A percentile compares a stretch with the other conserved stretches of the same genome.
Conservation (phyloP, 2,888 invertebrate genomes). For the Nomada ferruginata region DNA sequence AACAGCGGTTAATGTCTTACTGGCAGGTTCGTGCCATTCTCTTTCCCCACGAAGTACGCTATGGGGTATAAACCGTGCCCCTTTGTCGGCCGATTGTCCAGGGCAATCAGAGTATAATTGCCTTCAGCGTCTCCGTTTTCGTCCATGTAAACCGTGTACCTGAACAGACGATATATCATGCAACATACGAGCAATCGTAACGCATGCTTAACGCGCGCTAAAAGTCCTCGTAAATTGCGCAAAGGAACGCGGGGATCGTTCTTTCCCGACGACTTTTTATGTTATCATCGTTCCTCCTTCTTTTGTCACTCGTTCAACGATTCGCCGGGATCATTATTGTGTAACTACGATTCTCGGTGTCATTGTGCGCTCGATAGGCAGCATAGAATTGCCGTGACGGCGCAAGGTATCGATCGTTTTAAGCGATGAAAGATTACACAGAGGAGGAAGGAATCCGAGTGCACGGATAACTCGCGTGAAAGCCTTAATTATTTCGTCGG, state of each 20-base stretch:
- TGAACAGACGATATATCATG: constrained; percentile 79
- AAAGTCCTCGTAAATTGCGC: constrained; percentile 42
- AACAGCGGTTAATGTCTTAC: constrained; percentile 86
- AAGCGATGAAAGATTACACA: neutral
- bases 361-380: neutral
- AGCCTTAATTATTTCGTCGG: constrained; percentile 42
- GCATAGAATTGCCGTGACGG: too few relatives aligned
- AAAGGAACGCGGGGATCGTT: neutral
- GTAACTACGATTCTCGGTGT: neutral
- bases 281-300: neutral
- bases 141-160: constrained; percentile 96
- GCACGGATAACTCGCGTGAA: constrained; percentile 18
- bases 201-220: neutral
- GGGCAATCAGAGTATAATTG: constrained; percentile 93
- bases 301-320: neutral
- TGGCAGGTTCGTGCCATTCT: constrained; percentile 88
- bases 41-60: constrained; percentile 88
- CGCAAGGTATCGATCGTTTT: constrained; percentile 3
- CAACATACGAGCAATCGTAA: constrained; percentile 28
- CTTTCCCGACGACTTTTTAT: constrained; percentile 3
- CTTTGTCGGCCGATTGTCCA: constrained; percentile 72
- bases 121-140: constrained; percentile 96
- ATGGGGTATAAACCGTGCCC: constrained; percentile 92
- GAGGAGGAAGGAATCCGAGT: constrained; percentile 28
- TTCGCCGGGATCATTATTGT: neutral